These are phyloP conservation scores for Sporophila hypoxantha DNA, from an alignment of 2,113 vertebrate genomes.

Conservation along the genomic window DNA sequence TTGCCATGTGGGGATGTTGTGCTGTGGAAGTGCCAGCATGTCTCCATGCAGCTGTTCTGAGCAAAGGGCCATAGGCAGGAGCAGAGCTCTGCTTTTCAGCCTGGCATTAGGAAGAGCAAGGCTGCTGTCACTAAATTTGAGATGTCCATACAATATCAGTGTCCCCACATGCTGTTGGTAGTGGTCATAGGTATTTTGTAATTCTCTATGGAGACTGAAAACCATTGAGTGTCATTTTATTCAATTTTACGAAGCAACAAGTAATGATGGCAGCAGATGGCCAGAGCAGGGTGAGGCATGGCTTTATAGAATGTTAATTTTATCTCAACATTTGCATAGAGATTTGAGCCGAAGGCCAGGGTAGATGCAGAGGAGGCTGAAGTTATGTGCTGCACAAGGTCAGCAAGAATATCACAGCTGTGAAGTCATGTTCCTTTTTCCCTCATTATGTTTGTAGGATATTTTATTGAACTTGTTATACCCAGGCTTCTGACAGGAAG, in stretches of 20 bases:
- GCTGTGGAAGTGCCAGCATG: not conserved
- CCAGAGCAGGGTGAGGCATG: not conserved
- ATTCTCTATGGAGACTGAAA: not conserved
- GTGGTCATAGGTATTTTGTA: not conserved
- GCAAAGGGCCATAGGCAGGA: not conserved
- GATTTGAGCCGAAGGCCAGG: not conserved
- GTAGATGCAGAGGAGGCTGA: not conserved
- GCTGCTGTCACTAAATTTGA: not conserved
- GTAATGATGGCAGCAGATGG: not conserved
- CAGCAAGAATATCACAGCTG: not conserved
- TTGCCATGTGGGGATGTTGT: not conserved
- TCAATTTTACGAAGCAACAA: not conserved
- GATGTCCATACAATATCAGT: accelerated
- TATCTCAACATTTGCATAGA: not conserved
- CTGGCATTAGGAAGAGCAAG: not conserved
- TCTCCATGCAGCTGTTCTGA: not conserved
- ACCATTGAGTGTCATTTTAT: not conserved
- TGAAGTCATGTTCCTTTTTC: not conserved
- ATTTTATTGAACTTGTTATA: not conserved
- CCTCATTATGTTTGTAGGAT: not conserved
- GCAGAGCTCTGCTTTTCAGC: not conserved
- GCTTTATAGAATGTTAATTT: constrained; percentile 1
- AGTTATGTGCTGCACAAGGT: not conserved
- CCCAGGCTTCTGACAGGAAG: not conserved
- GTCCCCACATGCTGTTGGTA: accelerated